Conservation (phyloP, 2,888 invertebrate genomes). For the Malthinus seriepunctatus region DNA sequence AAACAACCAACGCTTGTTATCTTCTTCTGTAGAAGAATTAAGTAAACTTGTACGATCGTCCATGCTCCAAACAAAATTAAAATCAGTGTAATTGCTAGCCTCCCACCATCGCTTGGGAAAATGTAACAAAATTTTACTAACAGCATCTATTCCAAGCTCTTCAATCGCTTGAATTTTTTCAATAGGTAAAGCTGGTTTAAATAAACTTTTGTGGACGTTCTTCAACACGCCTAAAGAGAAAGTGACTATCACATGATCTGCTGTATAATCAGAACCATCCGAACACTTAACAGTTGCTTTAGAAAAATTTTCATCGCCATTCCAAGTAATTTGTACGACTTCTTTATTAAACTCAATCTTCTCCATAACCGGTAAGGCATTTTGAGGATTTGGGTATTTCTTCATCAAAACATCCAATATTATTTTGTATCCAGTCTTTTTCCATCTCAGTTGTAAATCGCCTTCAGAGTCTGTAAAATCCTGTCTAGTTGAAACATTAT, state of each 20-base stretch:
- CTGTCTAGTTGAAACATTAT: conserved; percentile 67
- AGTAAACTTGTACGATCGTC: conserved; percentile 43
- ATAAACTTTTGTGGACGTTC: background rate
- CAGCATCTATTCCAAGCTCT: conserved; percentile 62
- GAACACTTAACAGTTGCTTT: background rate
- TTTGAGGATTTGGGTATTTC: conserved; percentile 9
- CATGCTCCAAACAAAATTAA: conserved; percentile 58
- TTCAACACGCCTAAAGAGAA: conserved; percentile 1
- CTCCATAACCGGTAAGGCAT: conserved; percentile 31
- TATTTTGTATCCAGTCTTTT: conserved; percentile 68
- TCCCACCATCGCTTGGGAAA: conserved; percentile 65
- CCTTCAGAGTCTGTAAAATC: conserved; percentile 73
- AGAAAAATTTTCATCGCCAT: background rate
- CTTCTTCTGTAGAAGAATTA: background rate
- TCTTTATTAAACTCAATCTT: conserved; percentile 32
- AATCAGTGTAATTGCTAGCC: conserved; percentile 43
- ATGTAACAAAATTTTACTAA: conserved; percentile 65
- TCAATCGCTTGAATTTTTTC: conserved; percentile 52
- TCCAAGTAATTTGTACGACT: conserved; percentile 31
- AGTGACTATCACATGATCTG: conserved; percentile 2
- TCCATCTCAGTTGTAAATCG: conserved; percentile 72
- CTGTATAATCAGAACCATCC: background rate
- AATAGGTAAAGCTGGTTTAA: background rate
- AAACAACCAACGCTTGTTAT: conserved; percentile 58
- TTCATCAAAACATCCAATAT: conserved; percentile 68